Conservation (phyloP, 2,113 vertebrate species). For the Epinephelus cyanopodus region DNA sequence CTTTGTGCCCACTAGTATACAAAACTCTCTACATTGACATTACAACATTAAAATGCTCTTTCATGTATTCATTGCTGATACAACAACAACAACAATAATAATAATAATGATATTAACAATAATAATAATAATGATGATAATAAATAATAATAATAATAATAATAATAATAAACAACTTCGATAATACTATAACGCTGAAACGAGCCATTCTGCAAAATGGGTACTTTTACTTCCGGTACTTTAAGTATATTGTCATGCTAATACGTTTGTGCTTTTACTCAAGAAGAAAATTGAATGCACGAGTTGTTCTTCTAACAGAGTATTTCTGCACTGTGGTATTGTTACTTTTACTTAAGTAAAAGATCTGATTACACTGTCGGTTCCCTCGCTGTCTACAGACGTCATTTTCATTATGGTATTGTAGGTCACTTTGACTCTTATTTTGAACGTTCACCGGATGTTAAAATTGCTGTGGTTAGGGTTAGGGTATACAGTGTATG, state of each 20-base stretch:
- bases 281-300: too few relatives aligned
- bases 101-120: too few relatives aligned
- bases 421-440: neutral
- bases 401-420: neutral
- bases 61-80: too few relatives aligned
- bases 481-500: too few relatives aligned
- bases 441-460: conserved; percentile 46
- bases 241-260: neutral
- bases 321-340: neutral
- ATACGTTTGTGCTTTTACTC: neutral
- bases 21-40: too few relatives aligned
- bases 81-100: too few relatives aligned
- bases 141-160: too few relatives aligned
- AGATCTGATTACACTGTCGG: neutral
- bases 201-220: neutral
- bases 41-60: too few relatives aligned
- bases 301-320: neutral
- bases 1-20: too few relatives aligned
- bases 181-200: too few relatives aligned
- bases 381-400: neutral
- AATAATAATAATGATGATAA: too few relatives aligned
- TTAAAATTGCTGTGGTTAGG: rapidly evolving
- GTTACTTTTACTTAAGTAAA: neutral
- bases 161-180: too few relatives aligned
- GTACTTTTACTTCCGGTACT: neutral